Percentiles rank a stretch among this genome's conserved stretches.
These are phyloP conservation scores for Quadriops clusia DNA, from an alignment of 2,888 invertebrate genomes.

Conservation along the genomic window DNA sequence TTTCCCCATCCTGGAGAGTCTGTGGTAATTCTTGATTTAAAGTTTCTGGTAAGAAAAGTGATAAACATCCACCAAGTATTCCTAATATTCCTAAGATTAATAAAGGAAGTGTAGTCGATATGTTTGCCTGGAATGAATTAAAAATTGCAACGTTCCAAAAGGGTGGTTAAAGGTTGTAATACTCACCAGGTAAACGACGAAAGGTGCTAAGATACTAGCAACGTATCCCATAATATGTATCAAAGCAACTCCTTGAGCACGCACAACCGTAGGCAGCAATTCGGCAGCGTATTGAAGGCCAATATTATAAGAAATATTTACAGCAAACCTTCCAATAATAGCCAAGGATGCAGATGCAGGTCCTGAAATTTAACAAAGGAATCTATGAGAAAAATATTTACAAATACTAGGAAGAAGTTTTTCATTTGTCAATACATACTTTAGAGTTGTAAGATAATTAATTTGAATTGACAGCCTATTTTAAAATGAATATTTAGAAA, in stretches of 20 bases:
- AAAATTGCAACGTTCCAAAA: no score
- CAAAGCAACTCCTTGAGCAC: conserved; percentile 76
- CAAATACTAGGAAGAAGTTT: no score
- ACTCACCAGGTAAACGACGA: conserved; percentile 69
- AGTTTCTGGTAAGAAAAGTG: conserved; percentile 74
- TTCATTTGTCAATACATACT: no score
- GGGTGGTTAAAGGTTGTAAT: no score
- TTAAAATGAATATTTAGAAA: no score
- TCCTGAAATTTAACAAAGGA: conserved; percentile 37
- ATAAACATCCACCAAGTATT: conserved; percentile 60
- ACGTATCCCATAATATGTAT: conserved; percentile 84
- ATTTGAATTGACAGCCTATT: no score
- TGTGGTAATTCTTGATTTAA: conserved; percentile 77
- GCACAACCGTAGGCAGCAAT: conserved; percentile 71
- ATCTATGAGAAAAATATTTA: no score
- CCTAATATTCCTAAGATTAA: conserved; percentile 67
- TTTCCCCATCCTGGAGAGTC: conserved; percentile 74
- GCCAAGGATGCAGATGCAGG: conserved; percentile 65
- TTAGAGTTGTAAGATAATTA: no score
- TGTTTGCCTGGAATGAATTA: conserved; percentile 46
- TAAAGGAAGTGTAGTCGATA: conserved; percentile 61
- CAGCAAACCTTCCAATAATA: conserved; percentile 71
- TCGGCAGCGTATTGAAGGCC: conserved; percentile 84
- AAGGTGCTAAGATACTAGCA: conserved; percentile 70
- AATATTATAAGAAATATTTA: conserved; percentile 83